phyloP scores from a whole-genome alignment of 2,888 invertebrate genomes.

The Leucophenga maculata region DNA sequence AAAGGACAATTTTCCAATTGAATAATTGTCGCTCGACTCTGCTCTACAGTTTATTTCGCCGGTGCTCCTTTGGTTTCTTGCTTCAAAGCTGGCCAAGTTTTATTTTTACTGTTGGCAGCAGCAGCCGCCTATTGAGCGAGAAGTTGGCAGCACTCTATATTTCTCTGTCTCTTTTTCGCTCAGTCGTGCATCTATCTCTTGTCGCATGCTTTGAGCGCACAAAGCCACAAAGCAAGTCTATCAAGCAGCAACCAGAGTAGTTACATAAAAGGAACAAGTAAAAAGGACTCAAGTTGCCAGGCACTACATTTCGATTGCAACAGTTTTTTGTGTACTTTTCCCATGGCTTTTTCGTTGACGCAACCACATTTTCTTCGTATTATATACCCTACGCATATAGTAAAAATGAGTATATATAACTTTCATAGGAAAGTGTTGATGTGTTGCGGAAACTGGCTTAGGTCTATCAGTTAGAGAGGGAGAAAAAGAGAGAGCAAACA shows the following conservation, averaged over 20 bases:
- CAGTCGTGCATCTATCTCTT: no score
- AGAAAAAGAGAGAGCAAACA: no score
- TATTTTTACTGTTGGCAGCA: not conserved
- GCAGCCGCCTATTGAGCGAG: not conserved
- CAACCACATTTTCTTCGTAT: no score
- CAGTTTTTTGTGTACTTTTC: not conserved
- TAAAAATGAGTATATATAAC: no score
- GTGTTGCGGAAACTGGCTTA: no score
- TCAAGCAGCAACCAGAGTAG: not conserved
- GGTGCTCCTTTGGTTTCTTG: not conserved
- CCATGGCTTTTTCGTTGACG: not conserved
- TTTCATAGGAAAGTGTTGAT: no score
- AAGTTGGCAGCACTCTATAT: not conserved
- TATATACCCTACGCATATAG: no score
- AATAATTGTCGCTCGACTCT: slow-evolving; percentile 59
- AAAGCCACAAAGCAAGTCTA: not conserved
- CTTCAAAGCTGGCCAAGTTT: not conserved
- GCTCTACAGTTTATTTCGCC: slow-evolving; percentile 36
- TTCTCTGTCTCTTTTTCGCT: not conserved
- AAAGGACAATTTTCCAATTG: slow-evolving; percentile 66
- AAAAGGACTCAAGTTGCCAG: slow-evolving; percentile 1
- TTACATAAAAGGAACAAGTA: not conserved
- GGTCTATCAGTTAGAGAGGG: no score
- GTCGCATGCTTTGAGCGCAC: not conserved
- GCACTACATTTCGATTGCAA: slow-evolving; percentile 8